Percentiles rank a stretch among this genome's conserved stretches.
These are phyloP conservation scores for Megalops atlanticus DNA, from an alignment of 2,113 vertebrate genomes.

Conservation along the genomic window DNA sequence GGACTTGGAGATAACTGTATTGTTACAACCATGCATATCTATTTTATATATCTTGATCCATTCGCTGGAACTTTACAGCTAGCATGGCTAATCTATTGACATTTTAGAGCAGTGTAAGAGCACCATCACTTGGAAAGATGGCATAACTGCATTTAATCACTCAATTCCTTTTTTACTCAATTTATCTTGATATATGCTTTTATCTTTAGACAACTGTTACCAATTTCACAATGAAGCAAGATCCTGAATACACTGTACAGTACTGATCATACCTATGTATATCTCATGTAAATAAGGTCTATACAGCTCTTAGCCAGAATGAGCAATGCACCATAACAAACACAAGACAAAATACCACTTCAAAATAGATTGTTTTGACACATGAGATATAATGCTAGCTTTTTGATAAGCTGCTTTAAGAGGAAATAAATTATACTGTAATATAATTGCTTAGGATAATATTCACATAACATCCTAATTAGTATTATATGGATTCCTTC, in stretches of 20 bases:
- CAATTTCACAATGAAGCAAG: not conserved
- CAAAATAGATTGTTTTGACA: not conserved
- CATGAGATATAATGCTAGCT: not conserved
- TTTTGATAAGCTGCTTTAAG: not conserved
- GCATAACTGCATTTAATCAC: not conserved
- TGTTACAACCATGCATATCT: not conserved
- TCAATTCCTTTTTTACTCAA: not conserved
- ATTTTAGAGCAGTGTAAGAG: not conserved
- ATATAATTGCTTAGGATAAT: not conserved
- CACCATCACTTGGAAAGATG: not conserved
- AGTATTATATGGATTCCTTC: not conserved
- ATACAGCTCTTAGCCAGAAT: too few relatives aligned
- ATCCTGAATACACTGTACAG: not conserved
- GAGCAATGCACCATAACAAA: too few relatives aligned
- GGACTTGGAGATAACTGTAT: not conserved
- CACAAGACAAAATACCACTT: not conserved
- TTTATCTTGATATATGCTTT: too few relatives aligned
- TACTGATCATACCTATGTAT: not conserved
- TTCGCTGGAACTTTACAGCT: not conserved
- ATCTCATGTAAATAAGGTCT: not conserved
- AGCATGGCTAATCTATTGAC: not conserved
- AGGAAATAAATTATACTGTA: not conserved
- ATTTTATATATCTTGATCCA: not conserved
- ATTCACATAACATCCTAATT: not conserved
- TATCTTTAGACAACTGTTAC: not conserved